phyloP scores from a whole-genome alignment of 2,888 invertebrate species.

The Bombyx huttoni region DNA sequence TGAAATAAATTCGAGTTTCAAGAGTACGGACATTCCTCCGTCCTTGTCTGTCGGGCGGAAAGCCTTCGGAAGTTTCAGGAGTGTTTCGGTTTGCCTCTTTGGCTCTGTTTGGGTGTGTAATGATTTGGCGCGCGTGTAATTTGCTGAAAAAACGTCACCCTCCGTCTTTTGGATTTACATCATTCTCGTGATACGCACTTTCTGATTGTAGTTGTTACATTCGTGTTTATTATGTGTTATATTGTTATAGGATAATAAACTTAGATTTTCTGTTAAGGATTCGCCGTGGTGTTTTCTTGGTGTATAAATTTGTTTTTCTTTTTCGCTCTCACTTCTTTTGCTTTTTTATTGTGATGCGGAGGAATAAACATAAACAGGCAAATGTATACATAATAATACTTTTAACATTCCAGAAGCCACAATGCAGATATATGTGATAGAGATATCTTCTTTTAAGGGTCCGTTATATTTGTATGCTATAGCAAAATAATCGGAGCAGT shows the following conservation, averaged over 20 bases:
- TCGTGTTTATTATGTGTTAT: slow-evolving; percentile 13
- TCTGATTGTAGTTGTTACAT: slow-evolving; percentile 42
- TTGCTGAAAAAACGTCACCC: slow-evolving; percentile 60
- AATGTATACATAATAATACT: no score
- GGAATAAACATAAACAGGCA: no score
- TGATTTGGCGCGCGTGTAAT: slow-evolving; percentile 65
- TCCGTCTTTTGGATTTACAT: slow-evolving; percentile 34
- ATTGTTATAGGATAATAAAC: not conserved
- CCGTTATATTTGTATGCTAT: no score
- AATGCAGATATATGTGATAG: no score
- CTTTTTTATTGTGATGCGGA: not conserved
- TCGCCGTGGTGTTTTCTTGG: not conserved
- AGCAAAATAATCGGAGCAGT: no score
- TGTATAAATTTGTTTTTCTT: not conserved
- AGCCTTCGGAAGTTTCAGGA: slow-evolving; percentile 61
- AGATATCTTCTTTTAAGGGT: no score
- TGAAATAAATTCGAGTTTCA: slow-evolving; percentile 23
- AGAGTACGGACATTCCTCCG: slow-evolving; percentile 30
- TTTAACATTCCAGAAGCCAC: no score
- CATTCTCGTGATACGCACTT: slow-evolving; percentile 25
- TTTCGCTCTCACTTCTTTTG: not conserved
- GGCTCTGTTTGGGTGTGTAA: slow-evolving; percentile 69
- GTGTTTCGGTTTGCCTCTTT: slow-evolving; percentile 69
- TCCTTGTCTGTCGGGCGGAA: slow-evolving; percentile 50
- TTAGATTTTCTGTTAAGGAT: not conserved